Evolutionary conservation across 64 coral and sea anemone genomes (phyloP), one percentile per base, ranked within the genome.

Genomic region (Orbicella faveolata): DNA sequence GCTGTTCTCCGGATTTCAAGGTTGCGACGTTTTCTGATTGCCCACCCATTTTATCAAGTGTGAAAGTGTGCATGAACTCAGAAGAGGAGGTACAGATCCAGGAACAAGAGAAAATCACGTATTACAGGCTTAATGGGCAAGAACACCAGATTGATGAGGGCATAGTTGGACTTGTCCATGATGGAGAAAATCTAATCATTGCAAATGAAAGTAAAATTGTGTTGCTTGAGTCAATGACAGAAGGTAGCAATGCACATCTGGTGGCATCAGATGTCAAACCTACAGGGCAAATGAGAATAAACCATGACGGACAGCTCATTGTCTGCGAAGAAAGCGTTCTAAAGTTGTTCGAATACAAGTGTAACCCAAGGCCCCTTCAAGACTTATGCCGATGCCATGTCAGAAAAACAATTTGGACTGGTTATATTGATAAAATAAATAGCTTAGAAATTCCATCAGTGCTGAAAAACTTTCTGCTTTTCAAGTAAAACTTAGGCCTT

Each of bases 131-230:
- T 55, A 44, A 92, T 52, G 94, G 90, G 12, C 62, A 92, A 84
- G 81, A 70, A 73, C 79, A 81, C 87, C 36, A 74, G 4, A 86
- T 92, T 61, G 87, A 25, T 3, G 1, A 6, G 6, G 10, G 26
- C 61, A 36, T 91, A 25, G 13, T 6, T 36, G 74, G 90, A 16
- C 1, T 96, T 57, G 90, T 55, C 44, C 94, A 96, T 67, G 94
- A 96, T 89, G 94, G 81, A 20, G 74, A 92, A 86, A 77, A 96
- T 44, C 39, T 96, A 7, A 83, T 96, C n/a, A 77, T 96, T 89
- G 90, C 87, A 2, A 85, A 79, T 37, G 53, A 73, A 14, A 18
- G 37, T 75, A 74, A 86, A 75, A 84, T 96, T 62, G 18, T 96
- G 34, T 34, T 96, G 48, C 65, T 96, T 52, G 94, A 96, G 54